Evolutionary conservation across 2,888 invertebrate species (phyloP).

Genomic region (Balanococcus diminutus): DNA sequence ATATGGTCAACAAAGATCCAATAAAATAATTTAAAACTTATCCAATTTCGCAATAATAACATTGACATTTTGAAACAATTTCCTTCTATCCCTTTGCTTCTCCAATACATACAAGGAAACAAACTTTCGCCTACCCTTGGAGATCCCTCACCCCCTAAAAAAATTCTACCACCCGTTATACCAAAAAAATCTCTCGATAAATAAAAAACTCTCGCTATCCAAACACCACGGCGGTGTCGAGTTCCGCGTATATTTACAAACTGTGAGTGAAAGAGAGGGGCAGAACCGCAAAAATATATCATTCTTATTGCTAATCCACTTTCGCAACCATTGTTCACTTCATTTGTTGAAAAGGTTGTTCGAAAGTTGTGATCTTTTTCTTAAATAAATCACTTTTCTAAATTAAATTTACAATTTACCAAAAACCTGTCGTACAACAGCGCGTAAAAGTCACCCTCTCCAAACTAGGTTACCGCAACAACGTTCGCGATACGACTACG

Average conservation of each 20-base stretch:
- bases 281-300: background rate
- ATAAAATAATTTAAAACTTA: too few species aligned
- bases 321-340: slow-evolving; percentile 20
- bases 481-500: background rate
- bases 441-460: slow-evolving; percentile 11
- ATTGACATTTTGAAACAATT: too few species aligned
- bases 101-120: too few species aligned
- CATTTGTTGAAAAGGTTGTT: slow-evolving; percentile 32
- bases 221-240: background rate
- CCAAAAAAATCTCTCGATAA: background rate
- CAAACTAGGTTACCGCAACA: background rate
- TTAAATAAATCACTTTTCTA: slow-evolving; percentile 29
- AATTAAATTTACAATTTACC: slow-evolving; percentile 28
- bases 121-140: background rate
- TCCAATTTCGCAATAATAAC: too few species aligned
- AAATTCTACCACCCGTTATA: background rate
- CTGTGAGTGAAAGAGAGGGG: background rate
- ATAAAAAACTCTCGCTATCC: slow-evolving; percentile 19
- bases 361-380: background rate
- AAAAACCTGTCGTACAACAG: slow-evolving; percentile 8
- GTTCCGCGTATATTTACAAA: background rate
- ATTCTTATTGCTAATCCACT: slow-evolving; percentile 19
- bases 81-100: too few species aligned
- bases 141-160: background rate
- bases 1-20: too few species aligned